Evolutionary conservation across 2,888 invertebrate genomes (phyloP).

Genomic region (Fissipunctia ypsillon): DNA sequence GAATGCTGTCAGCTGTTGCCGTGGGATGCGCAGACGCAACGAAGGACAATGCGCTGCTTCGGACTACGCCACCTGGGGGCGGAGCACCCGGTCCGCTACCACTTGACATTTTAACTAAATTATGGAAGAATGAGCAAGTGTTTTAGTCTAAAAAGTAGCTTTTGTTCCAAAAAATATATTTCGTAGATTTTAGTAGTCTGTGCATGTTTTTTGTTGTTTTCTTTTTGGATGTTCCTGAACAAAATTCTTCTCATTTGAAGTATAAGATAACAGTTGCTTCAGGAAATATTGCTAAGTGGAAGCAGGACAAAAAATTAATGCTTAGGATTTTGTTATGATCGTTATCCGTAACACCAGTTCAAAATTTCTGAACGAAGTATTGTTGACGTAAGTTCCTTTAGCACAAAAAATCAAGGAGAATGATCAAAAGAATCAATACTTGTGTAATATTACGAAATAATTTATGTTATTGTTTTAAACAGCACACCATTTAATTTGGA

Average conservation of each 20-base stretch:
- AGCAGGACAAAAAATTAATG: slow-evolving; percentile 25
- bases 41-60: slow-evolving; percentile 83
- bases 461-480: too few relatives aligned
- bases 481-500: too few relatives aligned
- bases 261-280: neutral
- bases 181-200: slow-evolving; percentile 43
- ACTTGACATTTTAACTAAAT: slow-evolving; percentile 72
- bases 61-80: slow-evolving; percentile 77
- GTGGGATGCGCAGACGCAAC: slow-evolving; percentile 81
- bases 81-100: slow-evolving; percentile 70
- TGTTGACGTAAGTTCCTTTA: neutral
- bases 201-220: slow-evolving; percentile 47
- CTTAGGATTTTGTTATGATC: neutral
- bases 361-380: slow-evolving; percentile 42
- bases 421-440: neutral
- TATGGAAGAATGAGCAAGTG: neutral
- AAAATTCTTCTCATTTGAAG: neutral
- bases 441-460: neutral
- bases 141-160: slow-evolving; percentile 20
- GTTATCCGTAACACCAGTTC: too few relatives aligned
- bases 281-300: neutral
- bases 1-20: slow-evolving; percentile 64
- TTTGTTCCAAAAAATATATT: slow-evolving; percentile 3
- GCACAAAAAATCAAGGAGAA: neutral
- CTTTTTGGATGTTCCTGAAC: slow-evolving; percentile 14